phyloP scores from a whole-genome alignment of 2,797 vertebrate genomes.

The Hippocampus kuda region DNA sequence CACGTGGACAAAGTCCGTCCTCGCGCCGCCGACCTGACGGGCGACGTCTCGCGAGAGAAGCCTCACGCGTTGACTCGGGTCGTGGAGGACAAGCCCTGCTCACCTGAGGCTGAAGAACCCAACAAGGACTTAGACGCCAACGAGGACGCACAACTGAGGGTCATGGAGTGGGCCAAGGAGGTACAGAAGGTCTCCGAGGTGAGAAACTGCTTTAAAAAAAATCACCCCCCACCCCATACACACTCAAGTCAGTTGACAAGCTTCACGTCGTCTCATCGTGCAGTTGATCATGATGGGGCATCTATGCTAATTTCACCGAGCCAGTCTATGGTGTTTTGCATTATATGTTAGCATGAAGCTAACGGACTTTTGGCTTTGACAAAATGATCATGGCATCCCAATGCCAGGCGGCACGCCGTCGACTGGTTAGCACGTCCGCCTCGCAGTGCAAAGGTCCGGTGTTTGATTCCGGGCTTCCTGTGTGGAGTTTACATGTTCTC shows the following conservation, averaged over 20 bases:
- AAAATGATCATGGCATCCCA: background rate
- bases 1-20: slow-evolving; percentile 53
- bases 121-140: slow-evolving; percentile 13
- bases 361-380: too few species aligned
- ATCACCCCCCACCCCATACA: too few species aligned
- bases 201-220: slow-evolving; percentile 10
- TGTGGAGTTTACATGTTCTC: too few species aligned
- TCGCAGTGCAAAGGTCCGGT: too few species aligned
- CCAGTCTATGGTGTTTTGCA: background rate
- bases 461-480: too few species aligned
- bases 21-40: background rate
- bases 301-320: background rate
- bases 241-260: background rate
- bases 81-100: slow-evolving; percentile 34
- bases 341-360: background rate
- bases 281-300: too few species aligned
- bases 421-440: too few species aligned
- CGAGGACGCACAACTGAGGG: slow-evolving; percentile 39
- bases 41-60: too few species aligned
- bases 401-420: too few species aligned
- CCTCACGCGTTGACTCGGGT: slow-evolving; percentile 26
- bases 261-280: too few species aligned
- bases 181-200: slow-evolving; percentile 62
- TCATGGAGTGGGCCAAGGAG: slow-evolving; percentile 68
- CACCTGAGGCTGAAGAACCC: slow-evolving; percentile 14